Percentiles rank a stretch among this genome's conserved stretches.
Conservation (phyloP, 2,113 vertebrate species). For the Myotis davidii region DNA sequence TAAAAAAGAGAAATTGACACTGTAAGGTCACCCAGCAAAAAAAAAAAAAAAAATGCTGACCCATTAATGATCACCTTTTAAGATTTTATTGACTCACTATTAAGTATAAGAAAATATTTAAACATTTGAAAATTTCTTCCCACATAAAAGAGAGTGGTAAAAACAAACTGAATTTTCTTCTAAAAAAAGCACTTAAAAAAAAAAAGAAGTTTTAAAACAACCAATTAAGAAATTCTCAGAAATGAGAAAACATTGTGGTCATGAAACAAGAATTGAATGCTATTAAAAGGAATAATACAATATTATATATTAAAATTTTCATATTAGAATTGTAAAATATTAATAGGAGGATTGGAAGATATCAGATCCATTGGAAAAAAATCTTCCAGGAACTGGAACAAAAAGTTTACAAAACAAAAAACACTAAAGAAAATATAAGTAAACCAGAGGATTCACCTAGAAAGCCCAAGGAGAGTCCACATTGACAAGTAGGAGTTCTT, state of each 20-base stretch:
- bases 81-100: not conserved
- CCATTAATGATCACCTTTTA: not conserved
- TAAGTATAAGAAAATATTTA: not conserved
- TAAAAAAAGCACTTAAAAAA: not conserved
- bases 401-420: constrained; percentile 24
- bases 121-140: not conserved
- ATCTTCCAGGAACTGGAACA: not conserved
- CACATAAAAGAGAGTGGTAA: not conserved
- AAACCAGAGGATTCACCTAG: not conserved
- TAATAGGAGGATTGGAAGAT: not conserved
- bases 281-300: not conserved
- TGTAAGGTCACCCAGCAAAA: not conserved
- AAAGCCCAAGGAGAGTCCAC: not conserved
- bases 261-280: constrained; percentile 37
- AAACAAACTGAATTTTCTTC: not conserved
- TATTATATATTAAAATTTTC: constrained; percentile 52
- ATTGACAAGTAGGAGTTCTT: not conserved
- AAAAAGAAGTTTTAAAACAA: not conserved
- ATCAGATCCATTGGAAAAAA: not conserved
- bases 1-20: not conserved
- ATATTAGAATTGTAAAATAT: constrained; percentile 34
- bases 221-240: not conserved
- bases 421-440: not conserved
- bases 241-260: not conserved
- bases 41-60: not conserved